These are phyloP conservation scores for Lynx canadensis DNA, from an alignment of 2,113 vertebrate genomes.

Conservation along the genomic window DNA sequence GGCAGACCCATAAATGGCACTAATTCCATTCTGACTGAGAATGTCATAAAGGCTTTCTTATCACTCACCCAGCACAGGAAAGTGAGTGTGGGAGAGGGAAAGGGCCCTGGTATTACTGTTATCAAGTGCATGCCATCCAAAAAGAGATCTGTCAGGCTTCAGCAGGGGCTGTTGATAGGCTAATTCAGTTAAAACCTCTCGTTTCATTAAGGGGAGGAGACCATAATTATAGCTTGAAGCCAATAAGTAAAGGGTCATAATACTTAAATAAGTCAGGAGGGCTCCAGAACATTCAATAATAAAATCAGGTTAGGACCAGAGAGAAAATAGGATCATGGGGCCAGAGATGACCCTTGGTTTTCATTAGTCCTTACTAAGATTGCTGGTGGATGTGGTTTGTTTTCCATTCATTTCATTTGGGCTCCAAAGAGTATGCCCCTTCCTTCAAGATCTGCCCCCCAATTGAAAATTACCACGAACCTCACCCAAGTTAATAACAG, in stretches of 20 bases:
- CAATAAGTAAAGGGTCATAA: conserved; percentile 31
- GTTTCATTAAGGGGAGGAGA: conserved; percentile 30
- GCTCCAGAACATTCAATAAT: conserved; percentile 28
- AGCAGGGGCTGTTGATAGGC: background rate
- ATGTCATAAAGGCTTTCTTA: background rate
- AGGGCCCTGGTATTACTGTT: background rate
- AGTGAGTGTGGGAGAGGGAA: background rate
- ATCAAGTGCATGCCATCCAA: background rate
- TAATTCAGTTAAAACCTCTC: conserved; percentile 52
- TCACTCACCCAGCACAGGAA: background rate
- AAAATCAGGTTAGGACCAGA: background rate
- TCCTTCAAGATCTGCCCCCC: background rate
- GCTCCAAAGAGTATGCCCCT: background rate
- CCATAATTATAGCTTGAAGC: background rate
- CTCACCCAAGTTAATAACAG: background rate
- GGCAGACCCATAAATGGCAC: background rate
- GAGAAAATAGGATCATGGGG: background rate
- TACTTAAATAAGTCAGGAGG: conserved; percentile 22
- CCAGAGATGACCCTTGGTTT: background rate
- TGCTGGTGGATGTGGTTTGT: background rate
- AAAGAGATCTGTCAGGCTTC: background rate
- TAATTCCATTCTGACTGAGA: background rate
- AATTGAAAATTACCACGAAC: background rate
- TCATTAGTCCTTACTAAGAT: background rate
- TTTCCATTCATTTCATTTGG: background rate